Percentiles rank a stretch among this genome's conserved stretches.
phyloP scores from a whole-genome alignment of 2,888 invertebrate species.

The Lamellibrachia satsuma region DNA sequence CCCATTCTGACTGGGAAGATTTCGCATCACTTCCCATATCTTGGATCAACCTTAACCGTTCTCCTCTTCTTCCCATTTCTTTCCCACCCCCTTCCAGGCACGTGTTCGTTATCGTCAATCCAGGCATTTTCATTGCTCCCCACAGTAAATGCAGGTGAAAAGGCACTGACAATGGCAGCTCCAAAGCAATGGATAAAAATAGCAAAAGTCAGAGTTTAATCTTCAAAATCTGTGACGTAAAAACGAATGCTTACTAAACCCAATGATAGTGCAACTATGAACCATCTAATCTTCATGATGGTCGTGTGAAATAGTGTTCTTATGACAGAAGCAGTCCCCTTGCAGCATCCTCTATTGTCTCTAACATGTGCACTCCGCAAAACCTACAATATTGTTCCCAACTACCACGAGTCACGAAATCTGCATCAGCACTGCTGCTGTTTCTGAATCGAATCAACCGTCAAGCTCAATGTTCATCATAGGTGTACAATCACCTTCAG shows the following conservation, averaged over 20 bases:
- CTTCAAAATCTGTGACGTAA: not conserved
- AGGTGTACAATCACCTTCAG: constrained; percentile 4
- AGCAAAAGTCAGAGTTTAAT: not conserved
- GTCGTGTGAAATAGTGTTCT: not conserved
- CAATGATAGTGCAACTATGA: not conserved
- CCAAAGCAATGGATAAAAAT: not conserved
- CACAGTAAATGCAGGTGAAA: not conserved
- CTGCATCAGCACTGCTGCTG: not conserved
- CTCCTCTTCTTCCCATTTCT: not conserved
- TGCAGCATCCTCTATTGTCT: not conserved
- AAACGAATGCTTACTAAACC: not conserved
- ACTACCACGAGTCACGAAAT: not conserved
- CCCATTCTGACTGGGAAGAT: not conserved
- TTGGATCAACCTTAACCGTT: not conserved
- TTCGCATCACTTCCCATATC: not conserved
- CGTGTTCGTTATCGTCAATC: not conserved
- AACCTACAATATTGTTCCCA: not conserved
- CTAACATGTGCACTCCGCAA: not conserved
- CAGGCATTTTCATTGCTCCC: not conserved
- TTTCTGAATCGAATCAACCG: not conserved
- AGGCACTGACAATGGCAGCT: not conserved
- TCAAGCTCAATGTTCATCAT: not conserved
- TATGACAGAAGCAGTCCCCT: too few species aligned
- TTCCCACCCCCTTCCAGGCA: not conserved
- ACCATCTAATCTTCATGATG: not conserved